These are phyloP conservation scores for Parascotia fuliginaria DNA, from an alignment of 2,888 invertebrate species.

Conservation along the genomic window DNA sequence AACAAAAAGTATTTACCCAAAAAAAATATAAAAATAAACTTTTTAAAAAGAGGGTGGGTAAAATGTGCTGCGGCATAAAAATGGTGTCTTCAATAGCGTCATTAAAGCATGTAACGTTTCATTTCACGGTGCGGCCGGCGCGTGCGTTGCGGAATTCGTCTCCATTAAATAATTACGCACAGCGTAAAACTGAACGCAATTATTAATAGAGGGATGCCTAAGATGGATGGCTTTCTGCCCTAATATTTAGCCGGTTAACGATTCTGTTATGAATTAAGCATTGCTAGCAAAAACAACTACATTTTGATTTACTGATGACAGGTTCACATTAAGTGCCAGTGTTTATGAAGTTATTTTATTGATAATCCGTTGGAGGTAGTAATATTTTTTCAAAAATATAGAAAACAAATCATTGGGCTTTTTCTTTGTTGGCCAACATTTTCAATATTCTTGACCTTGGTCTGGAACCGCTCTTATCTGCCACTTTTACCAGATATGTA, in stretches of 20 bases:
- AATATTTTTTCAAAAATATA: no score
- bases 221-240: slow-evolving; percentile 38
- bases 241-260: slow-evolving; percentile 27
- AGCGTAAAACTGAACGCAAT: slow-evolving; percentile 46
- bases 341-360: no score
- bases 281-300: not conserved
- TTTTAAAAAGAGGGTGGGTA: slow-evolving; percentile 34
- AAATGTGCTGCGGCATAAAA: slow-evolving; percentile 50
- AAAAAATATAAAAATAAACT: slow-evolving; percentile 29
- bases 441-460: no score
- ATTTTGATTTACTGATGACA: not conserved
- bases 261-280: slow-evolving; percentile 19
- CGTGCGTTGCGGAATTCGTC: slow-evolving; percentile 71
- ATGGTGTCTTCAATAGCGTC: slow-evolving; percentile 52
- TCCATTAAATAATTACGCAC: slow-evolving; percentile 77
- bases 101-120: slow-evolving; percentile 71
- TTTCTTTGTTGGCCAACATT: no score
- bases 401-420: no score
- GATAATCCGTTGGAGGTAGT: no score
- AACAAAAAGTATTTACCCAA: slow-evolving; percentile 24
- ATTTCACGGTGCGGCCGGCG: slow-evolving; percentile 71
- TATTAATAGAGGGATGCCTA: slow-evolving; percentile 45
- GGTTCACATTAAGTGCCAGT: no score
- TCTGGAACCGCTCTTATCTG: no score
- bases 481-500: no score